Conservation (phyloP, 2,113 vertebrate species). For the Panthera tigris region DNA sequence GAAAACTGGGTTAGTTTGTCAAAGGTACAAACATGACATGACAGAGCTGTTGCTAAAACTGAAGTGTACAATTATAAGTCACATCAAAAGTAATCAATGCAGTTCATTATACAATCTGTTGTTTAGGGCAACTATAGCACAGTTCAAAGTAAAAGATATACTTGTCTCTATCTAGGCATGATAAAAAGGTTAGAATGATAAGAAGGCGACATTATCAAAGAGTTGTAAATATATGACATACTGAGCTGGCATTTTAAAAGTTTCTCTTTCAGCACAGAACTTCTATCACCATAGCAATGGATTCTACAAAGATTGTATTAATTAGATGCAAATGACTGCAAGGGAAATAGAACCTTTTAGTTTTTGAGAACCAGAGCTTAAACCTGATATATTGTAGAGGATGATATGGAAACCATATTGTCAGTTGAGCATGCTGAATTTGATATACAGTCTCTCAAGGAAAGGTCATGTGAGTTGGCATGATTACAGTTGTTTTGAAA, state of each 20-base stretch:
- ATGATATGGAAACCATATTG: neutral
- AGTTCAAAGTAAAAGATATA: constrained; percentile 70
- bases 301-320: constrained; percentile 69
- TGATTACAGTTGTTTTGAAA: constrained; percentile 19
- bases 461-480: constrained; percentile 30
- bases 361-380: constrained; percentile 57
- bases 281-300: constrained; percentile 61
- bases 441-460: neutral
- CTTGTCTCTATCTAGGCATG: constrained; percentile 58
- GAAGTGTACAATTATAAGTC: constrained; percentile 8
- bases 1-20: constrained; percentile 65
- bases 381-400: neutral
- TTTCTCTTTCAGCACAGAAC: constrained; percentile 52
- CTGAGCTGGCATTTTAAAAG: constrained; percentile 66
- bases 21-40: constrained; percentile 32
- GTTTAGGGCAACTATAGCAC: constrained; percentile 5
- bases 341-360: constrained; percentile 69
- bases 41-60: constrained; percentile 39
- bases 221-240: constrained; percentile 66
- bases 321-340: constrained; percentile 76
- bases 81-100: constrained; percentile 69
- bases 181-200: constrained; percentile 66
- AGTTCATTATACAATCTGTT: constrained; percentile 22
- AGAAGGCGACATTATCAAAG: constrained; percentile 64
- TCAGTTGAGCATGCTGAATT: neutral